phyloP scores from a whole-genome alignment of 2,113 vertebrate species.

The Machaerirhynchus nigripectus region DNA sequence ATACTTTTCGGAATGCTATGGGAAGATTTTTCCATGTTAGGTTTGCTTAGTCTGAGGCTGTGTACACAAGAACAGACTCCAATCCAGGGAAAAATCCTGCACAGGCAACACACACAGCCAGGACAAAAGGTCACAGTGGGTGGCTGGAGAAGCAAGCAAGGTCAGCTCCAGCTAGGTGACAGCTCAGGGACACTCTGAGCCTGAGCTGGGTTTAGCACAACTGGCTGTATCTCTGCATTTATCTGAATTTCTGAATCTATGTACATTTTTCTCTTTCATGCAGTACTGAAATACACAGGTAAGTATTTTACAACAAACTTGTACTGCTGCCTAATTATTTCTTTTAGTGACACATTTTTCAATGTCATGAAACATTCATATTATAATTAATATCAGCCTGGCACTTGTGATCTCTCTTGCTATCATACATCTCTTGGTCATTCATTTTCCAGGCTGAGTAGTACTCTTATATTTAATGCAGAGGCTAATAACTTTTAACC shows the following conservation, averaged over 20 bases:
- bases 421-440: neutral
- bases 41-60: neutral
- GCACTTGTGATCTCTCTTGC: neutral
- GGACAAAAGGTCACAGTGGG: neutral
- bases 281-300: neutral
- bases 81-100: neutral
- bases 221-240: neutral
- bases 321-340: neutral
- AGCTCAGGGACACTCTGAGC: neutral
- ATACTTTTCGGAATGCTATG: neutral
- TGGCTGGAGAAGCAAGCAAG: neutral
- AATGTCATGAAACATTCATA: neutral
- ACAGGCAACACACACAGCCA: accelerated
- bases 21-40: neutral
- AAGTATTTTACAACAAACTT: neutral
- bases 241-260: neutral
- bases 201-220: accelerated
- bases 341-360: neutral
- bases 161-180: neutral
- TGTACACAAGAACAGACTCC: neutral
- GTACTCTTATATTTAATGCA: neutral
- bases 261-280: neutral
- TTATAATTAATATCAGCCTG: neutral
- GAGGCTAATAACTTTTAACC: neutral
- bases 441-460: neutral